phyloP scores from a whole-genome alignment of 2,113 vertebrate species.

The Lutjanus erythropterus region DNA sequence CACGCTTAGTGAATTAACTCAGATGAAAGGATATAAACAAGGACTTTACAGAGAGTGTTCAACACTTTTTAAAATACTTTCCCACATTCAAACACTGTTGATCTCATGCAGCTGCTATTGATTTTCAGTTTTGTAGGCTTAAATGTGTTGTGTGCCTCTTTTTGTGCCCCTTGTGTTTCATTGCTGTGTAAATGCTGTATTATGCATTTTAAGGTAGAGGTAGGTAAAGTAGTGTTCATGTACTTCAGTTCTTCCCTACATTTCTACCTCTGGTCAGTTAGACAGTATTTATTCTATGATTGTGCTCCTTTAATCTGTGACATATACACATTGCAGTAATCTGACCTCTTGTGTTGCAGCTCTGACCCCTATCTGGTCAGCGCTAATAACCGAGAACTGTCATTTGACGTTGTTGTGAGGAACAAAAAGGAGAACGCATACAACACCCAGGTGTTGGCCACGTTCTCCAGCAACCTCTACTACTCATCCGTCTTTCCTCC shows the following conservation, averaged over 20 bases:
- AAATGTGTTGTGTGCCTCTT: not conserved
- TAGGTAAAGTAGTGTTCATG: not conserved
- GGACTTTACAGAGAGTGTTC: not conserved
- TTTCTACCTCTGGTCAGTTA: not conserved
- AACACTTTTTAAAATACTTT: constrained; percentile 16
- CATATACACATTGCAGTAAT: constrained; percentile 7
- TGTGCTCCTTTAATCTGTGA: not conserved
- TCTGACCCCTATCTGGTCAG: constrained; percentile 85
- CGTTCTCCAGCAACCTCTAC: constrained; percentile 90
- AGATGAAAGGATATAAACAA: constrained; percentile 21
- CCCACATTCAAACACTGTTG: not conserved
- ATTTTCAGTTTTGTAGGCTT: not conserved
- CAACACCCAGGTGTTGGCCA: constrained; percentile 86
- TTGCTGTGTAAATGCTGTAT: not conserved
- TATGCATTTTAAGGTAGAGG: not conserved
- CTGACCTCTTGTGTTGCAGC: constrained; percentile 80
- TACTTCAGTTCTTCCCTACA: too few relatives aligned
- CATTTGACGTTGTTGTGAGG: constrained; percentile 85
- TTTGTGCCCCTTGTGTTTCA: not conserved
- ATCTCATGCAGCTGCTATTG: not conserved
- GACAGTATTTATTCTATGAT: not conserved
- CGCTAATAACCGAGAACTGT: constrained; percentile 87
- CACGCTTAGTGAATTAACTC: not conserved
- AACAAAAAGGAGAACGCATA: constrained; percentile 93
- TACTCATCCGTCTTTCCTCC: constrained; percentile 87